These are phyloP conservation scores for Atta cephalotes DNA, from an alignment of 1,140 invertebrate genomes.

Conservation along the genomic window DNA sequence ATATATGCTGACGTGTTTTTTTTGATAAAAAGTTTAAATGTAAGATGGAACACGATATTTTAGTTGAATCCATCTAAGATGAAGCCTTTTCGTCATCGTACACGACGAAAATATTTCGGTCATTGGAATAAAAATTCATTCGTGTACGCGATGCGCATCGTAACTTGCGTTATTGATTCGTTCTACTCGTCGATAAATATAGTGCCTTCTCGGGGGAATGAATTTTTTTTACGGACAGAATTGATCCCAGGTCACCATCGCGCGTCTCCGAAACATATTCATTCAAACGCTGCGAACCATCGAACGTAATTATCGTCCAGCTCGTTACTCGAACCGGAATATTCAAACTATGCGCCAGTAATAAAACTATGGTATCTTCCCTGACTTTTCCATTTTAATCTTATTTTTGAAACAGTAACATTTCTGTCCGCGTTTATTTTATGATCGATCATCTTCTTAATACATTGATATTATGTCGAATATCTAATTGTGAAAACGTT, in stretches of 20 bases:
- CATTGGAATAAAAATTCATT: constrained; percentile 33
- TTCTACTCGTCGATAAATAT: constrained; percentile 51
- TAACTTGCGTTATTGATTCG: constrained; percentile 55
- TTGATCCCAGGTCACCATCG: constrained; percentile 26
- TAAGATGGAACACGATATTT: not conserved
- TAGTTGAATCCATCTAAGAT: not conserved
- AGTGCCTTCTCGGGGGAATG: constrained; percentile 21
- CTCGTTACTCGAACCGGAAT: constrained; percentile 43
- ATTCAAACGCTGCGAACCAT: constrained; percentile 39
- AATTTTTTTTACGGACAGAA: constrained; percentile 26
- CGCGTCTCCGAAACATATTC: constrained; percentile 57
- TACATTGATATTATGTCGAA: not conserved
- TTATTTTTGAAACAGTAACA: not conserved
- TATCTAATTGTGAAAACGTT: constrained; percentile 11
- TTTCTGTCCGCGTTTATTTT: not conserved
- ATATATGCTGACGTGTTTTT: not conserved
- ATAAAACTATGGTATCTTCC: not conserved
- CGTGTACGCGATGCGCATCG: constrained; percentile 16
- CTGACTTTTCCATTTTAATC: not conserved
- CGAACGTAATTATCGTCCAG: constrained; percentile 48
- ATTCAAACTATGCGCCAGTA: constrained; percentile 13
- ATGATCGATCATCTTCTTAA: not conserved
- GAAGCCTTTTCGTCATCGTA: not conserved
- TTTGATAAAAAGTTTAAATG: not conserved
- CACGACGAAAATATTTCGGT: constrained; percentile 23